These are phyloP conservation scores for Coluber constrictor DNA, from an alignment of 2,797 vertebrate species.

Conservation along the genomic window DNA sequence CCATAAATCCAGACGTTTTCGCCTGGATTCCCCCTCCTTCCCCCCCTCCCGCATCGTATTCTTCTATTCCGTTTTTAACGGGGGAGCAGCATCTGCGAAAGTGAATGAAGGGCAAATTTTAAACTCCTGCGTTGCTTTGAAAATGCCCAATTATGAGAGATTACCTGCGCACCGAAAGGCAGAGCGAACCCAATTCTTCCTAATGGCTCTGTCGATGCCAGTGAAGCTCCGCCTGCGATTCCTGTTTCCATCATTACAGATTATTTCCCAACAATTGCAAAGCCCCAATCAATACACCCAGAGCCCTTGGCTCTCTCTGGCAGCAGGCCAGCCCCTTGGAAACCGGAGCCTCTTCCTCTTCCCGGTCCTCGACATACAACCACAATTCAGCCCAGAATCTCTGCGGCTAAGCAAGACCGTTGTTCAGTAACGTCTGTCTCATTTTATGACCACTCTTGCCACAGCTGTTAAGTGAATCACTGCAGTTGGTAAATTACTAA, in stretches of 20 bases:
- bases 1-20: not conserved
- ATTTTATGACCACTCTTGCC: not conserved
- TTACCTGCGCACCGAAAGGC: not conserved
- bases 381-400: no score
- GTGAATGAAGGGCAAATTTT: not conserved
- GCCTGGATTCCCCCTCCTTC: not conserved
- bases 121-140: not conserved
- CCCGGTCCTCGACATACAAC: not conserved
- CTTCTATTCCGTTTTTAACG: not conserved
- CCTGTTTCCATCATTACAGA: not conserved
- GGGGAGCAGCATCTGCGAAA: not conserved
- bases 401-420: not conserved
- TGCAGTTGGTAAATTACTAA: no score
- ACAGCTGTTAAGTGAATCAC: no score
- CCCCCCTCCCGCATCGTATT: rapidly evolving
- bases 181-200: not conserved
- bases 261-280: not conserved
- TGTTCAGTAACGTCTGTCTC: not conserved
- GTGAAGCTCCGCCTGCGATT: not conserved
- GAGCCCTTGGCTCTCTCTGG: not conserved
- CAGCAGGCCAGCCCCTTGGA: not conserved
- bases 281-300: not conserved
- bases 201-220: rapidly evolving
- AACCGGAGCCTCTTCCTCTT: no score
- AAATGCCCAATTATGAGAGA: not conserved